Conservation (phyloP, 1,140 invertebrate species). For the Heliconius eleuchia region DNA sequence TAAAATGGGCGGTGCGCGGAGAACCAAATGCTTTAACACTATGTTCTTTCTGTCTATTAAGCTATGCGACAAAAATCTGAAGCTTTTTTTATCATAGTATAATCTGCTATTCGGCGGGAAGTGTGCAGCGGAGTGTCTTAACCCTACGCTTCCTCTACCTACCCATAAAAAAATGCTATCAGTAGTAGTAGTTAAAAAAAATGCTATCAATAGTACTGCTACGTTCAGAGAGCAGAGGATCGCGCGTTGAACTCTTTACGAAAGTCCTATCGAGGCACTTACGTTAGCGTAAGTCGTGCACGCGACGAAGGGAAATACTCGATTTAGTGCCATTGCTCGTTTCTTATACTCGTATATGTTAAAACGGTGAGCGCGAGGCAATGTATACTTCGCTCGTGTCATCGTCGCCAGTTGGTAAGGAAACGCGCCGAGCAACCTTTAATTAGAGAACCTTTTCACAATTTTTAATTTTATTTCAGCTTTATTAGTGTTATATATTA, state of each 20-base stretch:
- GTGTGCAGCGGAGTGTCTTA: no score
- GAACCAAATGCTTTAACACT: no score
- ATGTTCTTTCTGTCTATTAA: no score
- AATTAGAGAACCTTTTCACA: background rate
- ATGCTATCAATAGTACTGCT: background rate
- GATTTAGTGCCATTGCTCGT: background rate
- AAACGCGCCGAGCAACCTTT: background rate
- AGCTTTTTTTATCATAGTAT: no score
- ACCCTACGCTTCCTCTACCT: no score
- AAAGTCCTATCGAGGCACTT: slow-evolving; percentile 50
- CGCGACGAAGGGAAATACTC: background rate
- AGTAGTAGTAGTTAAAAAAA: background rate
- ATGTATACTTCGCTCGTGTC: background rate
- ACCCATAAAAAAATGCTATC: no score
- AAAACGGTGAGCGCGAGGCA: background rate
- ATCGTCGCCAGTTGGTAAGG: background rate
- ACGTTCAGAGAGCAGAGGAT: slow-evolving; percentile 17
- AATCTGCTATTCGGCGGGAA: no score
- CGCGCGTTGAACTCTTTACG: slow-evolving; percentile 74
- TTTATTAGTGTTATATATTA: no score
- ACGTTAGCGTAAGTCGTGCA: background rate
- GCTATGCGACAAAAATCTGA: no score
- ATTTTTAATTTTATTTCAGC: no score
- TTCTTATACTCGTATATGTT: background rate
- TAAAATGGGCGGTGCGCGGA: no score